Percentiles rank a stretch among this genome's conserved stretches.
phyloP scores from a whole-genome alignment of 1,140 invertebrate species.

The Elymnias hypermnestra region DNA sequence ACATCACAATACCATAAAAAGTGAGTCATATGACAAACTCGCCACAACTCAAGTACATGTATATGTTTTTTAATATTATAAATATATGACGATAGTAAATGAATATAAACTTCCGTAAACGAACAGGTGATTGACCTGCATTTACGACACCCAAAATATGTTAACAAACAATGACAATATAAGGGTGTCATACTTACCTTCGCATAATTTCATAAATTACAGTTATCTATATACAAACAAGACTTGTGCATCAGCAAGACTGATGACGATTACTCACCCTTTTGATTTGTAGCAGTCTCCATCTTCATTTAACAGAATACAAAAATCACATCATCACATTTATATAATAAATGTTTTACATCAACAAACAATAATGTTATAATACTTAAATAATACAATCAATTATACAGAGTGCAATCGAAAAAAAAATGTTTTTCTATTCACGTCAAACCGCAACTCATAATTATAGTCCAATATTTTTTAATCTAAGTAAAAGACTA shows the following conservation, averaged over 20 bases:
- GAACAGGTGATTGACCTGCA: constrained; percentile 12
- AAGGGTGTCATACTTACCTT: too few species aligned
- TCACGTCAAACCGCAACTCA: too few species aligned
- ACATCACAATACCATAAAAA: constrained; percentile 62
- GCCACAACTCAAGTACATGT: constrained; percentile 28
- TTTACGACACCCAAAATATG: not conserved
- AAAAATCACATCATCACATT: constrained; percentile 64
- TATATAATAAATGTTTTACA: constrained; percentile 10
- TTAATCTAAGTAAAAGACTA: too few species aligned
- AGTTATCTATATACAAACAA: constrained; percentile 74
- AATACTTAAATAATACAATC: too few species aligned
- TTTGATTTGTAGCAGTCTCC: constrained; percentile 63
- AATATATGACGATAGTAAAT: not conserved
- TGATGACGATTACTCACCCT: constrained; percentile 54
- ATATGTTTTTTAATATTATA: constrained; percentile 10
- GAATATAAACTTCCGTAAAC: constrained; percentile 6
- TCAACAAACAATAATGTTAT: too few species aligned
- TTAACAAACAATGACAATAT: too few species aligned
- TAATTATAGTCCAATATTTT: too few species aligned
- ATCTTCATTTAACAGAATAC: constrained; percentile 45
- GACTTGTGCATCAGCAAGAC: constrained; percentile 31
- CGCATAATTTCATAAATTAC: constrained; percentile 64
- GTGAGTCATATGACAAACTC: constrained; percentile 48
- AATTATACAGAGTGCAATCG: too few species aligned
- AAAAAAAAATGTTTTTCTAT: not conserved